These are phyloP conservation scores for Zelostemma sp. DNA, from an alignment of 1,140 invertebrate genomes.

Conservation along the genomic window DNA sequence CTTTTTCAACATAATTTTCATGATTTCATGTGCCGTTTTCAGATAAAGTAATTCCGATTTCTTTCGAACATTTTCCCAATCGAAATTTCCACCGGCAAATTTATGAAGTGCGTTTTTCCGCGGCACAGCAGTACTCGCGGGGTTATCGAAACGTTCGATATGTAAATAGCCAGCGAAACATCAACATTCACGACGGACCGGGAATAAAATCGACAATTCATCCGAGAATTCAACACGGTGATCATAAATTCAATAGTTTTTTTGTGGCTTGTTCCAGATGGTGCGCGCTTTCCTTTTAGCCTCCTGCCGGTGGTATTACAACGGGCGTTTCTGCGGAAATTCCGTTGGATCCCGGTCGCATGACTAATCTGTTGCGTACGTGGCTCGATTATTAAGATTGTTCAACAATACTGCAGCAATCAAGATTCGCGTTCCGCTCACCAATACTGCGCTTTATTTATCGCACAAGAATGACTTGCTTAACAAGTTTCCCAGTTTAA, in stretches of 20 bases:
- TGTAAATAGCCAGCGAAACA: neutral
- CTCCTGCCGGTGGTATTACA: neutral
- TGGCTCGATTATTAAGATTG: constrained; percentile 21
- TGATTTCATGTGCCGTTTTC: too few species aligned
- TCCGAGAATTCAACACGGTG: neutral
- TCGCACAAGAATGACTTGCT: neutral
- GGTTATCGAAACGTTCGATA: neutral
- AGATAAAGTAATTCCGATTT: too few species aligned
- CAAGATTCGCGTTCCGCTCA: neutral
- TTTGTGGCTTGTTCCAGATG: constrained; percentile 8
- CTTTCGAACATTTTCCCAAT: too few species aligned
- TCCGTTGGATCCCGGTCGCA: constrained; percentile 32
- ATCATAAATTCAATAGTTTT: constrained; percentile 8
- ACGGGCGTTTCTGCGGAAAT: constrained; percentile 18
- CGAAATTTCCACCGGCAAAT: too few species aligned
- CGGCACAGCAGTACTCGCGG: too few species aligned
- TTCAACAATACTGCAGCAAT: constrained; percentile 12
- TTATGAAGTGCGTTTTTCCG: too few species aligned
- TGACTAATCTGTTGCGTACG: constrained; percentile 40
- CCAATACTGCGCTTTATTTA: neutral
- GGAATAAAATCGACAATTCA: constrained; percentile 2
- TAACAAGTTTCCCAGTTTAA: too few species aligned
- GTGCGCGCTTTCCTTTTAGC: neutral
- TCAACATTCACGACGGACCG: constrained; percentile 2
- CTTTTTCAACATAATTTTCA: too few species aligned